phyloP scores from a whole-genome alignment of 2,888 invertebrate species.

The Plemyria rubiginata region DNA sequence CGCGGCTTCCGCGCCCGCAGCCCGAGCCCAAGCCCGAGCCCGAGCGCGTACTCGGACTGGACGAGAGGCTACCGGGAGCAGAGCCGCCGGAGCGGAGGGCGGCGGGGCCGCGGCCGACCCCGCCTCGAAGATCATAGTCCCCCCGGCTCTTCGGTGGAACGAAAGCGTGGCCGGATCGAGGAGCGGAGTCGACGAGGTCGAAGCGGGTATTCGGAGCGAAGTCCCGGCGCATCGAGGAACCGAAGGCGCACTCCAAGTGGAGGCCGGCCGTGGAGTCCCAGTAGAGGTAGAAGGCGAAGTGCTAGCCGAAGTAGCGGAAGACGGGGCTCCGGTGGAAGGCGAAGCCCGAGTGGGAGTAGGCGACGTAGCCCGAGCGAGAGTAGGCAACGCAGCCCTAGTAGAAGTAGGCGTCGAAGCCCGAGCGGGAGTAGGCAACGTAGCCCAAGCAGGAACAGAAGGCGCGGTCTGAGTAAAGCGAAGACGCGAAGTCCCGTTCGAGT shows the following conservation, averaged over 20 bases:
- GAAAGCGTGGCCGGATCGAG: not conserved
- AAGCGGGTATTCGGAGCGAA: not conserved
- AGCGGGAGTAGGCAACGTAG: not conserved
- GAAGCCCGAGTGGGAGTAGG: not conserved
- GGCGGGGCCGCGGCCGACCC: not conserved
- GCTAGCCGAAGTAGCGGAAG: conserved; percentile 1
- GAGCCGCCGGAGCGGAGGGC: not conserved
- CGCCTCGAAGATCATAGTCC: conserved; percentile 9
- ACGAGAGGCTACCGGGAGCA: conserved; percentile 4
- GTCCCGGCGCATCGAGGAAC: not conserved
- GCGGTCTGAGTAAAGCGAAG: conserved; percentile 3
- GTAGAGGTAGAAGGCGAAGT: conserved; percentile 6
- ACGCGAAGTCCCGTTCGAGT: conserved; percentile 9
- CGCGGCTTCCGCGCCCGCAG: conserved; percentile 10
- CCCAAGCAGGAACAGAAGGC: not conserved
- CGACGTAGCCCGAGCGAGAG: conserved; percentile 11
- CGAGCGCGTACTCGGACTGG: conserved; percentile 10
- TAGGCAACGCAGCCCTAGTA: conserved; percentile 5
- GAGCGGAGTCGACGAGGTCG: conserved; percentile 9
- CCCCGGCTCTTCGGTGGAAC: not conserved
- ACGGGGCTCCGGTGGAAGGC: conserved; percentile 10
- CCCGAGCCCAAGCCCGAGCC: conserved; percentile 10
- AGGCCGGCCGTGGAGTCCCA: conserved; percentile 8
- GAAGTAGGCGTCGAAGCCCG: conserved; percentile 5
- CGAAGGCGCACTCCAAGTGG: conserved; percentile 17